Base-by-base conservation (phyloP, 1,140 invertebrate species). In the Philopotamus ludificatus region DNA sequence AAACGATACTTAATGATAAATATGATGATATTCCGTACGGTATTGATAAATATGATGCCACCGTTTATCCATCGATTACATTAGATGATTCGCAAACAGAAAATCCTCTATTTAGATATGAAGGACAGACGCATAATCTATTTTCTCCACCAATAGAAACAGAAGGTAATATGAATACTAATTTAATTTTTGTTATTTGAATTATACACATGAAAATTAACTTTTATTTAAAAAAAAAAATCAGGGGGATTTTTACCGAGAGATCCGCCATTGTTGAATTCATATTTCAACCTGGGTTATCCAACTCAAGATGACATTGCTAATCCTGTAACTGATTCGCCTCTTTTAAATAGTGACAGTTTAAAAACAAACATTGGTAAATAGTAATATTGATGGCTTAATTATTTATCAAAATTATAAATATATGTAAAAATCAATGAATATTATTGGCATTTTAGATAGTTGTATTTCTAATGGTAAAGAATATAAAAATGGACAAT, bases 111-210 rank as follows among this genome's bases (percentile, higher is more conserved):
- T 71, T 66, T 65, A 34, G 45, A 25, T 69, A 49, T 51, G 63
- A 71, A 16, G n/a, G 15, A 18, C 51, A 65, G 8, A 61, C 68
- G 16, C 68, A 76, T 4, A 83, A 82, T 74, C 72, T 80, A 26
- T 85, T 85, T 74, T 84, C 83, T 55, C 87, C 88, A 16, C 87
- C 88, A 18, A 74, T 81, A 12, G 82, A 89, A 78, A 90, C 88
- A 18, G 86, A 90, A 86, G 88, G 79, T 81, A 70, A 41, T 41
- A 47, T 21, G 25, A 53, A 34, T 34, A 18, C 7, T 34, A 1
- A 53, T 25, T 55, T 53, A 22, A 41, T 16, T 20, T 45, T 45
- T 45, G 44, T n/a, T 49, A 54, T 4, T 54, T 12, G n/a, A 26
- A 26, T 25, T 26, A 26, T 3, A 26, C n/a, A 25, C 34, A 53